Evolutionary conservation across 92 coral and sea anemone species (phyloP).

Genomic region (Pocillopora grandis): DNA sequence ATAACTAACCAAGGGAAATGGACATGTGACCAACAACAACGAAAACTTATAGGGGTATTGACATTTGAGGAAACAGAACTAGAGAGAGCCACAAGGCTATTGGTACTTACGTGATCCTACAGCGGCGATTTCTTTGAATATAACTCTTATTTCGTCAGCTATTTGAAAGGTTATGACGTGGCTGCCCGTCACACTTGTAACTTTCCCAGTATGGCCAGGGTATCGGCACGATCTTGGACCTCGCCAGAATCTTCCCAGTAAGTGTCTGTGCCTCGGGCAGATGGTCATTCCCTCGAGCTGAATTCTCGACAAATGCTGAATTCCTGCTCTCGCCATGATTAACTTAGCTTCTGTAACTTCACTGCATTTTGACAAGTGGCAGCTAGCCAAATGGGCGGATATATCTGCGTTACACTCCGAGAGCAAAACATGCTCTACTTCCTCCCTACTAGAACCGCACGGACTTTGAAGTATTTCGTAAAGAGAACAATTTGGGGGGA

Average conservation of each 20-base stretch:
- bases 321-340: slow-evolving; percentile 13
- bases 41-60: no score
- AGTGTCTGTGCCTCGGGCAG: slow-evolving; percentile 56
- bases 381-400: no score
- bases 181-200: no score
- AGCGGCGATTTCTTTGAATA: slow-evolving; percentile 37
- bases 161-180: slow-evolving; percentile 36
- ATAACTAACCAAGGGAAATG: no score
- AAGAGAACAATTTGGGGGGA: no score
- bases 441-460: no score
- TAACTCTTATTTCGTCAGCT: slow-evolving; percentile 42
- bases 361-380: slow-evolving; percentile 41
- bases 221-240: slow-evolving; percentile 47
- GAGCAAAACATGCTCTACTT: no score
- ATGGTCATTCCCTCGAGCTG: slow-evolving; percentile 46
- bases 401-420: no score
- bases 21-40: no score
- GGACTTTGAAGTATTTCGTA: no score
- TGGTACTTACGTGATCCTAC: slow-evolving; percentile 51
- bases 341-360: slow-evolving; percentile 49
- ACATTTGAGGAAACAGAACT: background rate
- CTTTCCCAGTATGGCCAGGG: slow-evolving; percentile 51
- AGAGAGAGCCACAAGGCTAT: background rate
- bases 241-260: slow-evolving; percentile 61
- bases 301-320: background rate